Conservation (phyloP, 2,888 invertebrate genomes). For the Alviniconcha strummeri region DNA sequence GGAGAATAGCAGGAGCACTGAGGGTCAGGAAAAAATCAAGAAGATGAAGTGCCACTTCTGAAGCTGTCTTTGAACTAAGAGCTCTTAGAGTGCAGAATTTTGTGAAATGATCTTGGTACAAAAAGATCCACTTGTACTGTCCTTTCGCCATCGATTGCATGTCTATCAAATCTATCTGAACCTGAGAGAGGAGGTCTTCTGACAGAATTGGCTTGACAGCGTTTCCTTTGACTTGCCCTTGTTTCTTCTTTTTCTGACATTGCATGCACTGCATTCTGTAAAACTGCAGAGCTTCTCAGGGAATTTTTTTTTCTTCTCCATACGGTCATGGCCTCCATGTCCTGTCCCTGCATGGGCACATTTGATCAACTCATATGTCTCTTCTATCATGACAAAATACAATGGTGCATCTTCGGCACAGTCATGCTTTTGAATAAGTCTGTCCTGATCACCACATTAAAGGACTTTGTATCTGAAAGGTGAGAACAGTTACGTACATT, state of each 20-base stretch:
- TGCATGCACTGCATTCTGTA: conserved; percentile 24
- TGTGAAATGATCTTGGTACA: conserved; percentile 17
- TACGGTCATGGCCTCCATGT: conserved; percentile 29
- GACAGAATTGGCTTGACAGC: conserved; percentile 24
- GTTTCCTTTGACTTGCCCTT: conserved; percentile 1
- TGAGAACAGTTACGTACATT: background rate
- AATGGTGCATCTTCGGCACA: conserved; percentile 1
- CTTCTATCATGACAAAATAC: conserved; percentile 22
- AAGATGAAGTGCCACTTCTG: conserved; percentile 15
- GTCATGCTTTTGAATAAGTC: conserved; percentile 17
- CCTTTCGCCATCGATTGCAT: conserved; percentile 6
- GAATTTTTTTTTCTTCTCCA: conserved; percentile 24
- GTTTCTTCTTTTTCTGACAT: conserved; percentile 20
- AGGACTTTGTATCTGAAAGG: conserved; percentile 19
- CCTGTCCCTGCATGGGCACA: conserved; percentile 27
- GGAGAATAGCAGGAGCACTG: conserved; percentile 16
- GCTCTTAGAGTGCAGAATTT: background rate
- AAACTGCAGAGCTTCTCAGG: background rate
- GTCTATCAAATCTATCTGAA: conserved; percentile 27
- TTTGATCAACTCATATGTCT: conserved; percentile 26
- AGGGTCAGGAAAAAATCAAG: conserved; percentile 8
- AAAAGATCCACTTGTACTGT: conserved; percentile 12
- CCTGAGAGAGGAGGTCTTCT: conserved; percentile 13
- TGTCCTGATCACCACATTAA: conserved; percentile 20
- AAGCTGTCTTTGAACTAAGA: background rate